A percentile compares a stretch with the other conserved stretches of the same genome.
Evolutionary conservation across 2,888 invertebrate species (phyloP).

Genomic region (Ariolimax columbianus): DNA sequence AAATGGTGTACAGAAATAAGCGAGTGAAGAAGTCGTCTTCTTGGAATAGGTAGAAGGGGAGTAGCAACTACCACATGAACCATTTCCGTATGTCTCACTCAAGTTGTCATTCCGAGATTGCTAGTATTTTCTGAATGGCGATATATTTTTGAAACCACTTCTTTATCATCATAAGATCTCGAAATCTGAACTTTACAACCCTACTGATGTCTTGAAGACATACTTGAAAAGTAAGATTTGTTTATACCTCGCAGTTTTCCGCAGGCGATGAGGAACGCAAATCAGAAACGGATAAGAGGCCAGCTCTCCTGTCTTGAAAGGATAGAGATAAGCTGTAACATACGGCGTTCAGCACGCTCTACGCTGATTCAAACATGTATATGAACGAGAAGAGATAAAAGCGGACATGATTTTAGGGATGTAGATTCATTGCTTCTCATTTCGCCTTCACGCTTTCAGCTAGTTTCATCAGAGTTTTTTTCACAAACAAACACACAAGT

Average conservation of each 20-base stretch:
- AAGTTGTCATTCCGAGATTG: too few relatives aligned
- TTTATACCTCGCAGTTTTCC: background rate
- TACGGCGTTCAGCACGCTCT: background rate
- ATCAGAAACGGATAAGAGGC: background rate
- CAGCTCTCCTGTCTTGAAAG: background rate
- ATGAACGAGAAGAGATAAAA: background rate
- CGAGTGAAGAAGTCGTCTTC: too few relatives aligned
- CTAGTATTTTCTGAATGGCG: too few relatives aligned
- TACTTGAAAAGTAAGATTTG: background rate
- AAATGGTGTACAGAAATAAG: too few relatives aligned
- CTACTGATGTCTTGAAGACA: background rate
- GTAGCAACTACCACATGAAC: too few relatives aligned
- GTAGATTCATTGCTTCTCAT: background rate
- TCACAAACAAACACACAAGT: background rate
- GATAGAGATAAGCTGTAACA: conserved; percentile 2
- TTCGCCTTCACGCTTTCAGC: background rate
- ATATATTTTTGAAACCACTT: too few relatives aligned
- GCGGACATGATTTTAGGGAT: background rate
- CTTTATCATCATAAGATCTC: background rate
- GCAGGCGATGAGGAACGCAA: background rate
- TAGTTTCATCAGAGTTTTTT: background rate
- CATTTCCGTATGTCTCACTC: too few relatives aligned
- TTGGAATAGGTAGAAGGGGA: too few relatives aligned
- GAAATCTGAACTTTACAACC: background rate
- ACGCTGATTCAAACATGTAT: background rate